These are phyloP conservation scores for Erebia ligea DNA, from an alignment of 2,888 invertebrate genomes.

Conservation along the genomic window DNA sequence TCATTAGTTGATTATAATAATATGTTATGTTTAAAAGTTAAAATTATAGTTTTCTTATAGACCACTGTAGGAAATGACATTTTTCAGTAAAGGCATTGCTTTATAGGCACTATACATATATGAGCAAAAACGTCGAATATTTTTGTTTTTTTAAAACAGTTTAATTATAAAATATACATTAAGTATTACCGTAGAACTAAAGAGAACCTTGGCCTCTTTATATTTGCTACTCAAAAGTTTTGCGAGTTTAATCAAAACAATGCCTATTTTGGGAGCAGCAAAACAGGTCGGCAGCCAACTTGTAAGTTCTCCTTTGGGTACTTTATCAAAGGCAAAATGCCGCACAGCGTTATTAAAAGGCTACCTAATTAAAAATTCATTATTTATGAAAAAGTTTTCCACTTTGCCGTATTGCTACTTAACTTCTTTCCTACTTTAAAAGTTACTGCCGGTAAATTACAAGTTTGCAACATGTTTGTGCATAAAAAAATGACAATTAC, in stretches of 20 bases:
- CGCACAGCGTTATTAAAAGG: conserved; percentile 39
- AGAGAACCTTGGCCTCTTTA: conserved; percentile 2
- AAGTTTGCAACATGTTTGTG: conserved; percentile 34
- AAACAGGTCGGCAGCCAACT: conserved; percentile 32
- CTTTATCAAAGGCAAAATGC: conserved; percentile 40
- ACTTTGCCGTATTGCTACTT: conserved; percentile 39
- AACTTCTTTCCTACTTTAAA: conserved; percentile 40
- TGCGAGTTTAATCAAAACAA: conserved; percentile 27
- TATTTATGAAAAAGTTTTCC: conserved; percentile 41
- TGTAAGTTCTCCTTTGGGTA: conserved; percentile 36
- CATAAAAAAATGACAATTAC: conserved; percentile 23
- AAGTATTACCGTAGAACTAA: neutral
- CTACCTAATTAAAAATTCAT: conserved; percentile 43
- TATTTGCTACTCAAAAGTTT: conserved; percentile 19
- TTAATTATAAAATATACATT: neutral
- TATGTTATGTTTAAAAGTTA: too few relatives aligned
- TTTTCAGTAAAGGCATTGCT: too few relatives aligned
- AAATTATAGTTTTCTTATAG: too few relatives aligned
- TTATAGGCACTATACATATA: too few relatives aligned
- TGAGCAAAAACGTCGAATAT: too few relatives aligned
- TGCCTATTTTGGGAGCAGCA: conserved; percentile 27
- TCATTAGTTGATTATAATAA: too few relatives aligned
- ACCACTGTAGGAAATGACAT: too few relatives aligned
- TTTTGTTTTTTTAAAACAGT: too few relatives aligned
- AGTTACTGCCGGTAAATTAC: conserved; percentile 37